These are phyloP conservation scores for Gymnopithys bicolor DNA, from an alignment of 2,797 vertebrate genomes.

Conservation along the genomic window DNA sequence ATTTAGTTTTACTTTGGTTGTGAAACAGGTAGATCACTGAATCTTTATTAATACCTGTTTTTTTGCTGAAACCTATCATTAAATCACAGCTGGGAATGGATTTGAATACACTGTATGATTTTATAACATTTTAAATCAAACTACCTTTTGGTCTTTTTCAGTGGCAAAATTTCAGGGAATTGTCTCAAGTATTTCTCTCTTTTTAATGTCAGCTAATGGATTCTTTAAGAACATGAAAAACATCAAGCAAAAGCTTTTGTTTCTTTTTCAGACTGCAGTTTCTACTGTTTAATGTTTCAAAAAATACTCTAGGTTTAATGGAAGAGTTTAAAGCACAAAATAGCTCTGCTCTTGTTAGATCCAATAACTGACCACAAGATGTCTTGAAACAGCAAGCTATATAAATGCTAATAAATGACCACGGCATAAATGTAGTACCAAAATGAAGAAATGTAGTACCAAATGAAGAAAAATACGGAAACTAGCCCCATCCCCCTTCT, in stretches of 20 bases:
- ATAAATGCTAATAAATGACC: slow-evolving; percentile 44
- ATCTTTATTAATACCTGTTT: neutral
- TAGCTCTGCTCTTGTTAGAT: neutral
- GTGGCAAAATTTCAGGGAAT: neutral
- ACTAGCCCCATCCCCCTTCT: neutral
- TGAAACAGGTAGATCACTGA: neutral
- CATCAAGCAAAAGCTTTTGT: neutral
- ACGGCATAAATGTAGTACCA: neutral
- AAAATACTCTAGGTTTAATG: neutral
- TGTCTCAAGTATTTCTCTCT: neutral
- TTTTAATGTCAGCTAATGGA: neutral
- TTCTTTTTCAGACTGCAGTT: neutral
- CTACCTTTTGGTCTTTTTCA: neutral
- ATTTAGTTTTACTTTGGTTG: neutral
- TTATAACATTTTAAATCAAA: neutral
- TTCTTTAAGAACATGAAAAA: neutral
- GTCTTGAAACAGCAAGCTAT: neutral
- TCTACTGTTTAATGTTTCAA: neutral
- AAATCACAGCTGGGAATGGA: neutral
- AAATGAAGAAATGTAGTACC: neutral
- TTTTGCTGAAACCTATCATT: neutral
- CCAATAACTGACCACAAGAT: neutral
- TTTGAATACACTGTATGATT: neutral
- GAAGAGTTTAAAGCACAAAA: neutral
- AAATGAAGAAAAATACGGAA: neutral